These are phyloP conservation scores for Drosophila dives DNA, from an alignment of 2,888 invertebrate species.

Conservation along the genomic window DNA sequence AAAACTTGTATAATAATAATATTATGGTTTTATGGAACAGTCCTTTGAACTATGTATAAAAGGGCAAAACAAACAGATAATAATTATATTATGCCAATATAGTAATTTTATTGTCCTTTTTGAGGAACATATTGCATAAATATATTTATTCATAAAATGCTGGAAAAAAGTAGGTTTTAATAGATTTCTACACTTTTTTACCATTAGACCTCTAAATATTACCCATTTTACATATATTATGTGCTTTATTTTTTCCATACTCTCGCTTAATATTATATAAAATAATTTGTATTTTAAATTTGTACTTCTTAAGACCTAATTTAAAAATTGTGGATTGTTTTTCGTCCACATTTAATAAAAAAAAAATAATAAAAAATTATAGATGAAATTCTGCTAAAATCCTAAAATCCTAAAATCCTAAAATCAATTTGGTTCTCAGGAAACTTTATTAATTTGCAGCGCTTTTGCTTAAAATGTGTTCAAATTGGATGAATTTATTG, in stretches of 20 bases:
- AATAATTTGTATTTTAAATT: background rate
- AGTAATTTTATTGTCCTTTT: too few relatives aligned
- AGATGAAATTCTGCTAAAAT: background rate
- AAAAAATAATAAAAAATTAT: background rate
- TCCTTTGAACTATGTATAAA: too few relatives aligned
- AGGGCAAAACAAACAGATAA: background rate
- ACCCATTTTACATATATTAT: background rate
- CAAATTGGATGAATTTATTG: constrained; percentile 15
- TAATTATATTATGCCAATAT: too few relatives aligned
- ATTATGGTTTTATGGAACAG: too few relatives aligned
- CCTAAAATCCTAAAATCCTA: too few relatives aligned
- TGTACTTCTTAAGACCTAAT: background rate
- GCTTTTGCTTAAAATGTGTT: background rate
- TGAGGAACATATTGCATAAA: too few relatives aligned
- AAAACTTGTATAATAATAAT: background rate
- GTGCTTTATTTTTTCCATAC: too few relatives aligned
- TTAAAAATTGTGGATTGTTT: background rate
- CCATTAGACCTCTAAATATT: background rate
- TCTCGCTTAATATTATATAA: background rate
- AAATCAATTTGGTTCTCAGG: background rate
- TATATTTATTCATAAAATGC: too few relatives aligned
- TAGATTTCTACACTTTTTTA: background rate
- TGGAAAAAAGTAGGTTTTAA: background rate
- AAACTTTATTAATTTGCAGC: background rate
- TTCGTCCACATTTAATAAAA: background rate